Percentiles rank a stretch among this genome's conserved stretches.
These are phyloP conservation scores for Cetonia aurata DNA, from an alignment of 2,888 invertebrate species.

Conservation along the genomic window DNA sequence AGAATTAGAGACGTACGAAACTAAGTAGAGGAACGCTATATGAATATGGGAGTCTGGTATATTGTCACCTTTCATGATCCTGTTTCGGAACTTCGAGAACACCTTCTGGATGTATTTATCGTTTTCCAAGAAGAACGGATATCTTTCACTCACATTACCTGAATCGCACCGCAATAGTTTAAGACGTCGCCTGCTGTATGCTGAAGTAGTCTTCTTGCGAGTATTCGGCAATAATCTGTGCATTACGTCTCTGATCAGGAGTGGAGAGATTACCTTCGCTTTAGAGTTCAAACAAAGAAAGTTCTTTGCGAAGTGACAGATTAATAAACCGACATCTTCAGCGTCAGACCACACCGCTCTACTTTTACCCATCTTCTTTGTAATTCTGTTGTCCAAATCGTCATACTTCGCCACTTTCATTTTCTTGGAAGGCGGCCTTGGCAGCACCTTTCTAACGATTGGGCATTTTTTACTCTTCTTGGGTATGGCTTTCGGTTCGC, in stretches of 20 bases:
- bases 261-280: constrained; percentile 65
- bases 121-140: constrained; percentile 32
- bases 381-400: constrained; percentile 74
- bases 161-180: constrained; percentile 65
- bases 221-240: constrained; percentile 68
- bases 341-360: constrained; percentile 75
- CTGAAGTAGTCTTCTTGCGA: constrained; percentile 76
- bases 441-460: constrained; percentile 43
- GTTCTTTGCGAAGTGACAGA: constrained; percentile 75
- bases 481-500: constrained; percentile 40
- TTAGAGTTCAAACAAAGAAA: constrained; percentile 68
- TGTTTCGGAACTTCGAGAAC: constrained; percentile 44
- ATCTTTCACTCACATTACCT: constrained; percentile 23
- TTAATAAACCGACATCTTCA: constrained; percentile 78
- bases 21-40: constrained; percentile 48
- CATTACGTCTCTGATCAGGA: constrained; percentile 71
- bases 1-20: constrained; percentile 37
- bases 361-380: constrained; percentile 72
- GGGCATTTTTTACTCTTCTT: constrained; percentile 29
- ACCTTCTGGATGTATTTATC: constrained; percentile 47
- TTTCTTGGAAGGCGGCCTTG: constrained; percentile 40
- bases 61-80: constrained; percentile 20
- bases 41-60: constrained; percentile 43
- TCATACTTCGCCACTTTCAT: constrained; percentile 67
- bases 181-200: constrained; percentile 75